phyloP scores from a whole-genome alignment of 2,888 invertebrate genomes.

The Suillia variegata region DNA sequence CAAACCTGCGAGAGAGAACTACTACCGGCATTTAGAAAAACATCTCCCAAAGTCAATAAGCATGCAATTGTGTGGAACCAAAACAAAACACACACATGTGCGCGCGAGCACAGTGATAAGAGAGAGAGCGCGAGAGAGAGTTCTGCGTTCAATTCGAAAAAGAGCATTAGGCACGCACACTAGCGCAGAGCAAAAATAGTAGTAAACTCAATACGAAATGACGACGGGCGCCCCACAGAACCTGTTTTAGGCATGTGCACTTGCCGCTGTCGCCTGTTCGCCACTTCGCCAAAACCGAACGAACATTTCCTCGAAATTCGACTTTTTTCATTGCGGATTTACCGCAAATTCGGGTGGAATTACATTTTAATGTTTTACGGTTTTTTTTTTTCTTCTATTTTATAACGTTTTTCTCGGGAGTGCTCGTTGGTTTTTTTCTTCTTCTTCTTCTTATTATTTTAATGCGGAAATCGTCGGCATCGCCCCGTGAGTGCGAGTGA shows the following conservation, averaged over 20 bases:
- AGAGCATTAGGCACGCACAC: constrained; percentile 20
- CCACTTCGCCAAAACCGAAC: too few species aligned
- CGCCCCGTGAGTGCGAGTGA: constrained; percentile 37
- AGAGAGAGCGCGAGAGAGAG: constrained; percentile 19
- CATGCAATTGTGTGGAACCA: constrained; percentile 45
- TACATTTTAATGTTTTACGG: too few species aligned
- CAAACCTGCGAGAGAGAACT: too few species aligned
- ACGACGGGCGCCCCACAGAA: too few species aligned
- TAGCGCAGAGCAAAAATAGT: constrained; percentile 4
- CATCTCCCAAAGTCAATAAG: constrained; percentile 6
- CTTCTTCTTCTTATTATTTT: constrained; percentile 6
- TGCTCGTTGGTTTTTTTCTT: constrained; percentile 1
- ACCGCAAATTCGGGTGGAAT: constrained; percentile 54
- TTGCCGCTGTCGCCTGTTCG: constrained; percentile 26
- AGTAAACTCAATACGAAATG: too few species aligned
- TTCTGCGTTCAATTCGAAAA: background rate
- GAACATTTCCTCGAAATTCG: too few species aligned
- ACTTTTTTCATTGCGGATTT: constrained; percentile 46
- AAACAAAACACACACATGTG: constrained; percentile 53
- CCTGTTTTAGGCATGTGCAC: constrained; percentile 48
- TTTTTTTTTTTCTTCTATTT: constrained; percentile 8
- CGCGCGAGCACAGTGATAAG: constrained; percentile 18
- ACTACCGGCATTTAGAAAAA: too few species aligned
- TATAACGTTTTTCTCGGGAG: background rate
- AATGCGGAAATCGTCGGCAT: constrained; percentile 25